Evolutionary conservation across 2,888 invertebrate species (phyloP).

Genomic region (Orthosia gracilis): DNA sequence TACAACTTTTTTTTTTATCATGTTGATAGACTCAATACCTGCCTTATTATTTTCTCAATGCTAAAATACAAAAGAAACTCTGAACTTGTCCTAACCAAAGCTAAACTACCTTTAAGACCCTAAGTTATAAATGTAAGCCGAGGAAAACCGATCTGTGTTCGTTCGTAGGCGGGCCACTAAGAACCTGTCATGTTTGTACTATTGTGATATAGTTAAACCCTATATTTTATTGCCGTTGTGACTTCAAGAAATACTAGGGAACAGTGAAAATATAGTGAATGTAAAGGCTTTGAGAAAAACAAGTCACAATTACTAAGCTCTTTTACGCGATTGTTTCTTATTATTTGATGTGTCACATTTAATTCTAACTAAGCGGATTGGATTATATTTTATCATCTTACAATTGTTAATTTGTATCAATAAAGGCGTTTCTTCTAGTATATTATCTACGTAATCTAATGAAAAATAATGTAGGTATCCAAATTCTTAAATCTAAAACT

Average conservation of each 20-base stretch:
- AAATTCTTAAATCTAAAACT: no score
- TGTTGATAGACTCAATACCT: not conserved
- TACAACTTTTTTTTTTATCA: no score
- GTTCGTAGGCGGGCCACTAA: constrained; percentile 61
- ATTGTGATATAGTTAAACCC: constrained; percentile 59
- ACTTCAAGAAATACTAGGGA: constrained; percentile 57
- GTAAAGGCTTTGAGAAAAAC: constrained; percentile 33
- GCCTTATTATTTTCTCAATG: not conserved
- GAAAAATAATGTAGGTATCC: no score
- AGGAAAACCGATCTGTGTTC: constrained; percentile 55
- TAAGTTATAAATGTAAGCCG: constrained; percentile 58
- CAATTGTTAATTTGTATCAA: not conserved
- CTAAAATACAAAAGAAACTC: constrained; percentile 35
- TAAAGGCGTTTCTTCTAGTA: not conserved
- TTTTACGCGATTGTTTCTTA: constrained; percentile 11
- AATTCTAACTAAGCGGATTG: not conserved
- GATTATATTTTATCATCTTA: not conserved
- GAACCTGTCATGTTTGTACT: constrained; percentile 60
- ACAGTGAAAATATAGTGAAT: constrained; percentile 27
- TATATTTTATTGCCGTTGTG: constrained; percentile 61
- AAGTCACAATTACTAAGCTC: constrained; percentile 27
- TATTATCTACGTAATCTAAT: no score
- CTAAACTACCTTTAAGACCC: constrained; percentile 33
- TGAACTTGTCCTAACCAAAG: constrained; percentile 20
- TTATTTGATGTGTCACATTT: not conserved